Conservation (phyloP, 2,113 vertebrate genomes). For the Passer montanus region DNA sequence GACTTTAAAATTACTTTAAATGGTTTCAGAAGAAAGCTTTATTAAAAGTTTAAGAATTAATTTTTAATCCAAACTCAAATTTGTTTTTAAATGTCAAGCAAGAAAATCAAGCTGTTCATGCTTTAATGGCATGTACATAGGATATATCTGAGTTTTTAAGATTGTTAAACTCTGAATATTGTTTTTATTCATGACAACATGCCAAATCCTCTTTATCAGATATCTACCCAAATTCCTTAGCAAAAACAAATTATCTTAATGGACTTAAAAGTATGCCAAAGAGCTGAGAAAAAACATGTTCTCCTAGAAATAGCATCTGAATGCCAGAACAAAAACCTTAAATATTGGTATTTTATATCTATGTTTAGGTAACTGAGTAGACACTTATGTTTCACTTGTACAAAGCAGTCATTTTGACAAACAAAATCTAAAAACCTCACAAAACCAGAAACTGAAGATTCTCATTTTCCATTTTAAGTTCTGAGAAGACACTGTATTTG, state of each 20-base stretch:
- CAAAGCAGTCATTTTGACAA: not conserved
- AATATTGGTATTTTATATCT: not conserved
- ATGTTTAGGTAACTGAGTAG: not conserved
- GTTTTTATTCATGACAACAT: not conserved
- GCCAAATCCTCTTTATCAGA: not conserved
- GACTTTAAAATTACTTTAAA: not conserved
- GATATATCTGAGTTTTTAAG: not conserved
- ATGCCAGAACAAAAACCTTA: not conserved
- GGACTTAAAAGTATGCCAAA: not conserved
- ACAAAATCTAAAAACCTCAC: rapidly evolving
- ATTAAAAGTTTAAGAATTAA: not conserved
- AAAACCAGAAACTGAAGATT: not conserved
- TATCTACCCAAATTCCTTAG: not conserved
- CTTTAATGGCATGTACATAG: not conserved
- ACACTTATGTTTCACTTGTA: not conserved
- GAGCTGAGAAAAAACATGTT: not conserved
- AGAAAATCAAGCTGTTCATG: not conserved
- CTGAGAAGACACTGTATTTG: not conserved
- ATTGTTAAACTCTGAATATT: not conserved
- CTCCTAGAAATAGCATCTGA: not conserved
- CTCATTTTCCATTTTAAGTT: not conserved
- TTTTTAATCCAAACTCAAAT: not conserved
- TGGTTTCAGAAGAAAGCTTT: not conserved
- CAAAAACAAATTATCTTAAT: not conserved
- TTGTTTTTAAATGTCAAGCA: not conserved